Evolutionary conservation across 2,888 invertebrate species (phyloP).

Genomic region (Megalurothrips usitatus): DNA sequence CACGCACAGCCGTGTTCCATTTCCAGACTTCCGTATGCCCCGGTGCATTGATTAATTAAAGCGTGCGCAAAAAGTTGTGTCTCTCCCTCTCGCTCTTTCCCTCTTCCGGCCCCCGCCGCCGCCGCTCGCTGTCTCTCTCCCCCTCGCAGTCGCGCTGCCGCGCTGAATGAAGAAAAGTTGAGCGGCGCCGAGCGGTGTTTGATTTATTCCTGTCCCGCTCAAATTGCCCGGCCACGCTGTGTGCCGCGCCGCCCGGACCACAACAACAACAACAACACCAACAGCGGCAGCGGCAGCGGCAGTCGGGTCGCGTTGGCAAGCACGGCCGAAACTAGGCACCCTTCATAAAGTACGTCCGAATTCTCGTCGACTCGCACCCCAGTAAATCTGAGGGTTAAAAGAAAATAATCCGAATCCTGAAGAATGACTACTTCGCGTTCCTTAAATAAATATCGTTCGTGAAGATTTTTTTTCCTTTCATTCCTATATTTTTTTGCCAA

Average conservation of each 20-base stretch:
- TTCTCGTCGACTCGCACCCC: too few species aligned
- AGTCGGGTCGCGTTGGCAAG: neutral
- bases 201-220: neutral
- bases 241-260: neutral
- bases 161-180: slow-evolving; percentile 14
- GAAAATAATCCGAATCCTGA: too few species aligned
- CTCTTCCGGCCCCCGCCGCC: neutral
- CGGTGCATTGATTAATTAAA: slow-evolving; percentile 23
- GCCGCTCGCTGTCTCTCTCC: neutral
- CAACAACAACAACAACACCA: neutral
- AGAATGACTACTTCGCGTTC: too few species aligned
- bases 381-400: too few species aligned
- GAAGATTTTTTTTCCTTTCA: too few species aligned
- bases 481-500: too few species aligned
- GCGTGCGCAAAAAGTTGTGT: slow-evolving; percentile 9
- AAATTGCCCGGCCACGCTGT: neutral
- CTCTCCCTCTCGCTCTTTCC: too few species aligned
- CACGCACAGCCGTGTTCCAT: neutral
- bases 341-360: too few species aligned
- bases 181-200: slow-evolving; percentile 4
- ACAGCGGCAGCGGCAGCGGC: neutral
- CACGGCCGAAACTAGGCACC: too few species aligned
- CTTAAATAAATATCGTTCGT: too few species aligned
- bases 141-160: neutral
- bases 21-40: slow-evolving; percentile 16